Conservation (phyloP, 2,888 invertebrate species). For the Conomelus anceps region DNA sequence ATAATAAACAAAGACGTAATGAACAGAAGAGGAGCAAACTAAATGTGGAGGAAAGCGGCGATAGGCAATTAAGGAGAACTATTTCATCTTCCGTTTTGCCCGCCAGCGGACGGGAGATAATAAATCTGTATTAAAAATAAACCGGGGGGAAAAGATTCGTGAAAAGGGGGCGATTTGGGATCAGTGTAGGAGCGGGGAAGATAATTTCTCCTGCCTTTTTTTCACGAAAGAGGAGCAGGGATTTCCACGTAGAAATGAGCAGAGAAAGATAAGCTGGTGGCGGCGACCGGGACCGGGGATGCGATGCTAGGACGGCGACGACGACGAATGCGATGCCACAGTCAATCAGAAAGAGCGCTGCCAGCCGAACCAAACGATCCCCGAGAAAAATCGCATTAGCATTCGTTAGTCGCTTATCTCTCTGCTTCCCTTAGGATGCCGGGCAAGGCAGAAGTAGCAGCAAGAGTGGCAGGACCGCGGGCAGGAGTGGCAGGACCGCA, state of each 20-base stretch:
- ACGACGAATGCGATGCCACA: neutral
- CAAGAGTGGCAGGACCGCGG: too few species aligned
- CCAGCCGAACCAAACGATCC: neutral
- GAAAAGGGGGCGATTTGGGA: neutral
- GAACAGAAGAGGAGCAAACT: neutral
- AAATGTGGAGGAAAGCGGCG: neutral
- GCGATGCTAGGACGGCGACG: too few species aligned
- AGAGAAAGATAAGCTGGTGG: neutral
- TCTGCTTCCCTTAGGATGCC: neutral
- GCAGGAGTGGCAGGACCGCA: neutral
- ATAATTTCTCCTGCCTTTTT: neutral
- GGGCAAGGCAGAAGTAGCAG: neutral
- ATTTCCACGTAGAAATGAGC: neutral
- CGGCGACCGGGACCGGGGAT: too few species aligned
- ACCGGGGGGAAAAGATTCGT: neutral
- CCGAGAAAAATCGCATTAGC: neutral
- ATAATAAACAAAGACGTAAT: neutral
- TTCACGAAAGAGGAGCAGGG: neutral
- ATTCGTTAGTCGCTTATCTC: neutral
- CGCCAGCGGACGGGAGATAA: neutral
- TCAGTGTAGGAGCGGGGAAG: neutral
- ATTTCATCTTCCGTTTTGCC: neutral
- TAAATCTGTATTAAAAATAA: neutral
- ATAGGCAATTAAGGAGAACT: neutral
- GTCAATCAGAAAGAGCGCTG: neutral